phyloP scores from a whole-genome alignment of 2,888 invertebrate species.

The Folsomia candida region DNA sequence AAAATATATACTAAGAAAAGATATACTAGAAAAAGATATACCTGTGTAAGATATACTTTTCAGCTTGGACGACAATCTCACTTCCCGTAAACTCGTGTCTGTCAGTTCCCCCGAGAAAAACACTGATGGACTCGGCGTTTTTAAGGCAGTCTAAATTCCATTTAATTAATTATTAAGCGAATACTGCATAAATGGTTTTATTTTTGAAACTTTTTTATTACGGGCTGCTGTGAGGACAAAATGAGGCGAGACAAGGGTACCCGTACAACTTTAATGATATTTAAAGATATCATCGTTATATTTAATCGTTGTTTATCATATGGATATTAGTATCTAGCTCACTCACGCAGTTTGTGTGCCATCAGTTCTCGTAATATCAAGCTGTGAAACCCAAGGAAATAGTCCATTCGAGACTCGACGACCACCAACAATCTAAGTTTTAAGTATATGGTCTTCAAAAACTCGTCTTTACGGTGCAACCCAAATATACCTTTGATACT shows the following conservation, averaged over 20 bases:
- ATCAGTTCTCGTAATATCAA: slow-evolving; percentile 48
- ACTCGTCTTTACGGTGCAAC: not conserved
- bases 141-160: too few relatives aligned
- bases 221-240: slow-evolving; percentile 49
- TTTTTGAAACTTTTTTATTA: not conserved
- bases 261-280: too few relatives aligned
- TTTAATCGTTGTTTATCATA: too few relatives aligned
- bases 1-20: too few relatives aligned
- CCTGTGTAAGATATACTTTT: slow-evolving; percentile 48
- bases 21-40: too few relatives aligned
- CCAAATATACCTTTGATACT: slow-evolving; percentile 33
- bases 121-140: slow-evolving; percentile 47
- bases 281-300: too few relatives aligned
- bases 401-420: slow-evolving; percentile 41
- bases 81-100: slow-evolving; percentile 42
- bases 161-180: not conserved
- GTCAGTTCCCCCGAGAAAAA: slow-evolving; percentile 49
- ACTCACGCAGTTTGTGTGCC: slow-evolving; percentile 47
- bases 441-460: not conserved
- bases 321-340: too few relatives aligned
- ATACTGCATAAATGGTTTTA: not conserved
- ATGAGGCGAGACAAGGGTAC: slow-evolving; percentile 39
- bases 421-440: slow-evolving; percentile 50
- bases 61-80: slow-evolving; percentile 48
- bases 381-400: slow-evolving; percentile 48